A percentile compares a stretch with the other conserved stretches of the same genome.
Conservation (phyloP, 2,113 vertebrate species). For the Prinia subflava region DNA sequence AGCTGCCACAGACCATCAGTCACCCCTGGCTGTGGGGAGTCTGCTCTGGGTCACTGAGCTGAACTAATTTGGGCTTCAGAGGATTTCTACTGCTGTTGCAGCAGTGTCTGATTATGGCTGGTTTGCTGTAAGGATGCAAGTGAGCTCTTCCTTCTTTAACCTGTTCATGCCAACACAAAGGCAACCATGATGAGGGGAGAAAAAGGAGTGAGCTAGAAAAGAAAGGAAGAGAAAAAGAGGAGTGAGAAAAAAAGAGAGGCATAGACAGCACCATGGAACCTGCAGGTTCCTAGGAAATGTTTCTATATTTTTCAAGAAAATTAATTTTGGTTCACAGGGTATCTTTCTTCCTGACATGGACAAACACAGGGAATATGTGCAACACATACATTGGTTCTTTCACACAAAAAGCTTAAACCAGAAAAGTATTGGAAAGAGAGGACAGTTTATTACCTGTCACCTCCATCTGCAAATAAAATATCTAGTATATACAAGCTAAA, state of each 20-base stretch:
- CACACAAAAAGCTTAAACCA: neutral
- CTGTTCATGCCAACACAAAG: neutral
- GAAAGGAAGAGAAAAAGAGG: neutral
- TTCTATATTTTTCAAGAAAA: neutral
- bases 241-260: neutral
- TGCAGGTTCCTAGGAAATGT: neutral
- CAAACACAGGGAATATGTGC: neutral
- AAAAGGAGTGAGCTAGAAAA: accelerated
- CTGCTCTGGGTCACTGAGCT: neutral
- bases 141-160: neutral
- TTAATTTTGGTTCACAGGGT: neutral
- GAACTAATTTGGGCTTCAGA: neutral
- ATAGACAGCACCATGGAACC: neutral
- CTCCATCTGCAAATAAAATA: neutral
- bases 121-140: neutral
- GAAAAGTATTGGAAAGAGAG: neutral
- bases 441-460: neutral
- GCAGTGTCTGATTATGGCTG: neutral
- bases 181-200: accelerated
- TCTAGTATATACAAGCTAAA: neutral
- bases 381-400: neutral
- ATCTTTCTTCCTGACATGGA: neutral
- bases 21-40: neutral
- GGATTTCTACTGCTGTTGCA: neutral
- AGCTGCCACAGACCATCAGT: accelerated